Evolutionary conservation across 1,140 invertebrate species (phyloP).

Genomic region (Drosophila ironensis): DNA sequence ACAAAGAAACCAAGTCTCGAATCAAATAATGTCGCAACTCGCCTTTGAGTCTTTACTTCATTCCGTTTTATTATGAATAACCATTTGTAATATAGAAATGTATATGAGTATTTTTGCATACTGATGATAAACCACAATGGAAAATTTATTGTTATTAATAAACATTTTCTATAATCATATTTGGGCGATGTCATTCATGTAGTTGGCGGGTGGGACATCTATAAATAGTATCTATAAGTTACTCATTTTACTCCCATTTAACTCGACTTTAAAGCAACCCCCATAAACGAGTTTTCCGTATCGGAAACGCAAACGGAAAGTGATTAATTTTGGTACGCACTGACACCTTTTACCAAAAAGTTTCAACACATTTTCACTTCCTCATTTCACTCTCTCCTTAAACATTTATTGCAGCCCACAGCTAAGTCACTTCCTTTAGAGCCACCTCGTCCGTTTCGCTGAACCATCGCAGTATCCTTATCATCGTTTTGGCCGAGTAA

Average conservation of each 20-base stretch:
- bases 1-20: slow-evolving; percentile 15
- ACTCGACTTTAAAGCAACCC: no score
- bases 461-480: slow-evolving; percentile 74
- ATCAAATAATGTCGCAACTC: slow-evolving; percentile 1
- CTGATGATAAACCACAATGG: slow-evolving; percentile 19
- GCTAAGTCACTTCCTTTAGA: slow-evolving; percentile 12
- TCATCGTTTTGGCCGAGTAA: slow-evolving; percentile 78
- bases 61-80: slow-evolving; percentile 36
- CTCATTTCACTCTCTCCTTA: slow-evolving; percentile 13
- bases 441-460: slow-evolving; percentile 35
- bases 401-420: not conserved
- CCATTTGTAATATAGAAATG: slow-evolving; percentile 34
- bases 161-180: slow-evolving; percentile 52
- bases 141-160: slow-evolving; percentile 61
- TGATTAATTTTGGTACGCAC: no score
- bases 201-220: no score
- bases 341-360: not conserved
- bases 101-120: slow-evolving; percentile 68
- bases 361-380: slow-evolving; percentile 10
- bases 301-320: not conserved
- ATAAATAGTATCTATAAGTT: no score
- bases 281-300: no score
- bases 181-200: no score
- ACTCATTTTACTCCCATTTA: no score
- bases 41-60: slow-evolving; percentile 24